Percentiles rank a stretch among this genome's conserved stretches.
Conservation (phyloP, 2,888 invertebrate genomes). For the Falcaria lacertinaria region DNA sequence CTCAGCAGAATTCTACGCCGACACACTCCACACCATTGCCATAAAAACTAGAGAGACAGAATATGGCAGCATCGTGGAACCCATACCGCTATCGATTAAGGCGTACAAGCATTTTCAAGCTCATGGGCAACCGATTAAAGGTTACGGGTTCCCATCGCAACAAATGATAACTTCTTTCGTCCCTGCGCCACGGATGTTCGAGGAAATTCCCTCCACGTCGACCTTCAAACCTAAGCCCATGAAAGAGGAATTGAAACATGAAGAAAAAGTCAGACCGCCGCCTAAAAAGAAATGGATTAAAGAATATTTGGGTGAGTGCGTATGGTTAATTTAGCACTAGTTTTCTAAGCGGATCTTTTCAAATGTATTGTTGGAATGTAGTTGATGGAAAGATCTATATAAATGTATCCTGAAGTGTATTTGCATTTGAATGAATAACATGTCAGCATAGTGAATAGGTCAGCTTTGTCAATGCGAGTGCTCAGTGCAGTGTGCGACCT, state of each 20-base stretch:
- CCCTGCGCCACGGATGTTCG: conserved; percentile 34
- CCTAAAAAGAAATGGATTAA: conserved; percentile 88
- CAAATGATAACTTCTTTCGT: conserved; percentile 41
- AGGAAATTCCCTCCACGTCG: conserved; percentile 42
- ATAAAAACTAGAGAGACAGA: conserved; percentile 68
- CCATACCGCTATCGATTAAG: conserved; percentile 62
- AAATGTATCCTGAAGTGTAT: neutral
- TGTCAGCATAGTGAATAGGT: conserved; percentile 21
- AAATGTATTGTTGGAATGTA: neutral
- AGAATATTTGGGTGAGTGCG: conserved; percentile 81
- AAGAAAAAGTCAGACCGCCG: conserved; percentile 65
- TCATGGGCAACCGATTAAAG: conserved; percentile 40
- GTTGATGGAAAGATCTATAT: neutral
- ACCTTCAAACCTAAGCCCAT: conserved; percentile 31
- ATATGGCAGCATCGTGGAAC: conserved; percentile 63
- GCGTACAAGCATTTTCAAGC: conserved; percentile 53
- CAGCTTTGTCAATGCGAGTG: conserved; percentile 30
- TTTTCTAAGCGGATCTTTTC: neutral
- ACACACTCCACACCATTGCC: conserved; percentile 62
- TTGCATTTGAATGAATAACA: conserved; percentile 9
- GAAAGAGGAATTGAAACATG: conserved; percentile 43
- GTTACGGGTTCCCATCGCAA: conserved; percentile 46
- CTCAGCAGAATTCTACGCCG: conserved; percentile 54
- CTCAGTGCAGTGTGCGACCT: conserved; percentile 41
- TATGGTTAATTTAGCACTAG: conserved; percentile 1